phyloP scores from a whole-genome alignment of 2,888 invertebrate genomes.

The Pinctada fucata region DNA sequence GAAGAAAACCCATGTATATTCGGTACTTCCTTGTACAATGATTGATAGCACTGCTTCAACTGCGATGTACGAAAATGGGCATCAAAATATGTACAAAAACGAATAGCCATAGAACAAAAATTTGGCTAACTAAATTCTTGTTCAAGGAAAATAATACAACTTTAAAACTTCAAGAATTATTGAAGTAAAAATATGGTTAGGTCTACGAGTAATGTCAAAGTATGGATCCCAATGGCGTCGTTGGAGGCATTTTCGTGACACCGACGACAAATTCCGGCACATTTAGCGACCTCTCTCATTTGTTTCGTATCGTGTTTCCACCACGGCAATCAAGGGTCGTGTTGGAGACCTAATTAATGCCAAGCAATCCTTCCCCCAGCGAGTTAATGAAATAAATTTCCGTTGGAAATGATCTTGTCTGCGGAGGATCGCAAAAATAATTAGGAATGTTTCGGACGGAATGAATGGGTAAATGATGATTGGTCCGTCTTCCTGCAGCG shows the following conservation, averaged over 20 bases:
- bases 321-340: background rate
- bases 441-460: slow-evolving; percentile 27
- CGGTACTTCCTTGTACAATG: too few species aligned
- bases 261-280: background rate
- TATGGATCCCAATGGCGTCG: too few species aligned
- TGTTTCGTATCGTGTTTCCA: background rate
- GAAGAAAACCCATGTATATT: too few species aligned
- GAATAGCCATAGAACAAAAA: too few species aligned
- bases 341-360: slow-evolving; percentile 18
- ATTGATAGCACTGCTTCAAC: too few species aligned
- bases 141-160: too few species aligned
- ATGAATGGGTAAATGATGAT: slow-evolving; percentile 23
- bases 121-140: too few species aligned
- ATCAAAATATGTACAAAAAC: too few species aligned
- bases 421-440: slow-evolving; percentile 20
- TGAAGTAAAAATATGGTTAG: too few species aligned
- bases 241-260: background rate
- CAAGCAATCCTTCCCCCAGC: slow-evolving; percentile 17
- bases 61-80: too few species aligned
- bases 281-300: background rate
- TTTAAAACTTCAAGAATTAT: too few species aligned
- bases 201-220: too few species aligned
- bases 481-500: slow-evolving; percentile 5
- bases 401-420: slow-evolving; percentile 27
- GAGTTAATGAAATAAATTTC: slow-evolving; percentile 31